phyloP scores from a whole-genome alignment of 2,797 vertebrate genomes.

The Melanotaenia boesemani region DNA sequence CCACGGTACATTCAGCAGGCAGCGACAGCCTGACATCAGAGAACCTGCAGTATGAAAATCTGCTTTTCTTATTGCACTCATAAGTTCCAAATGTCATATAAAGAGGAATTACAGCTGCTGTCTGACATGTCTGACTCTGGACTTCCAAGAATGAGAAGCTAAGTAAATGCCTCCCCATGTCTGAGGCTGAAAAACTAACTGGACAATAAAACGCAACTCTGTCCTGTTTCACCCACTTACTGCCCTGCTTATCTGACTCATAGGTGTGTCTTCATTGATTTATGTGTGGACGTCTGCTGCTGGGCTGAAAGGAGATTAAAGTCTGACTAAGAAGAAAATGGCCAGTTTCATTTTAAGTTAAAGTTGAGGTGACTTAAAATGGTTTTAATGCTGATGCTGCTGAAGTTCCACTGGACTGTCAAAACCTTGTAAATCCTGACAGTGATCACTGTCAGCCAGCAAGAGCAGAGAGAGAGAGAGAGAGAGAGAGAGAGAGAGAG shows the following conservation, averaged over 20 bases:
- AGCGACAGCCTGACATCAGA: constrained; percentile 9
- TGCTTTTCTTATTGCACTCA: constrained; percentile 14
- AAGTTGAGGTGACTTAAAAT: neutral
- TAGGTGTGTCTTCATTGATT: neutral
- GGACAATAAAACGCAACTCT: neutral
- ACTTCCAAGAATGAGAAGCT: neutral
- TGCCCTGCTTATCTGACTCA: neutral
- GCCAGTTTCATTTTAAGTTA: neutral
- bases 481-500: too few relatives aligned
- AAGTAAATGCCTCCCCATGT: neutral
- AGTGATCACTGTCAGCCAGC: neutral
- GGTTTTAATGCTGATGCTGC: neutral
- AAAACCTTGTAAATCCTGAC: constrained; percentile 8
- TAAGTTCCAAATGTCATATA: constrained; percentile 8
- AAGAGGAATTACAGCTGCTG: constrained; percentile 9
- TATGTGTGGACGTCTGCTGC: neutral
- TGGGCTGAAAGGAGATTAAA: constrained; percentile 27
- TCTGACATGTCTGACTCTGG: neutral
- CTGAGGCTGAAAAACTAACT: neutral
- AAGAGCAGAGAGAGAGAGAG: neutral
- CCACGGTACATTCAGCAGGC: constrained; percentile 11
- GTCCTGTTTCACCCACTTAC: neutral
- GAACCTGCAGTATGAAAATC: constrained; percentile 5
- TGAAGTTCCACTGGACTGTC: neutral
- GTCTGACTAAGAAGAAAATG: constrained; percentile 1